Evolutionary conservation across 2,113 vertebrate species (phyloP).

Genomic region (Geothlypis trichas): DNA sequence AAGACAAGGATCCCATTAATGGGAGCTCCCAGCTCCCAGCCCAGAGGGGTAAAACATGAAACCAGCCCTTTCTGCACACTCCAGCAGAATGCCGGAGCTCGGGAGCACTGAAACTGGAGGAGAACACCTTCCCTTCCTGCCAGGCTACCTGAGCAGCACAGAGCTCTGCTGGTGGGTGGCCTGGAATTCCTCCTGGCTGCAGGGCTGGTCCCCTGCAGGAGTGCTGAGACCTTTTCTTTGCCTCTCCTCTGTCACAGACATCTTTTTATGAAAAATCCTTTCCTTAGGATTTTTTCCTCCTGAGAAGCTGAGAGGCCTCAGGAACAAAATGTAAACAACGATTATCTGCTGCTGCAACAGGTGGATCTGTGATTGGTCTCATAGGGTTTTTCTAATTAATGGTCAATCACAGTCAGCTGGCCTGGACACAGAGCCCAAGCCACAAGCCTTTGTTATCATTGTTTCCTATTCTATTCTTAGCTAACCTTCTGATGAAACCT

Average conservation of each 20-base stretch:
- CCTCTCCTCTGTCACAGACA: neutral
- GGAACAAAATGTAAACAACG: too few species aligned
- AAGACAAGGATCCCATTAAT: slow-evolving; percentile 36
- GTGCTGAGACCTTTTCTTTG: neutral
- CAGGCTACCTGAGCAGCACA: neutral
- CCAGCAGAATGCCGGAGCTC: neutral
- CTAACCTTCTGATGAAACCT: too few species aligned
- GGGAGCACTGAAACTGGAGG: neutral
- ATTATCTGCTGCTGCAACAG: too few species aligned
- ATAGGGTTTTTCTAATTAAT: too few species aligned
- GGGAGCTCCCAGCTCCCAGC: neutral
- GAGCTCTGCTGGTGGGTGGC: neutral
- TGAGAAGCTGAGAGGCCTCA: too few species aligned
- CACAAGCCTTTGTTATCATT: too few species aligned
- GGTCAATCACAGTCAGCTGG: too few species aligned
- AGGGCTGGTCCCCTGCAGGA: neutral
- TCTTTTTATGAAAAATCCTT: too few species aligned
- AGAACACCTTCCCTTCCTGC: slow-evolving; percentile 14
- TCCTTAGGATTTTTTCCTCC: too few species aligned
- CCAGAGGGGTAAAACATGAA: neutral
- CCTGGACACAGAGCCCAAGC: too few species aligned
- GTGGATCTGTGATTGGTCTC: too few species aligned
- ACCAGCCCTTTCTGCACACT: neutral
- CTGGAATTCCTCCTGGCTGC: neutral
- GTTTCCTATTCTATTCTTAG: too few species aligned